phyloP scores from a whole-genome alignment of 2,888 invertebrate genomes.

The Eupithecia subfuscata region DNA sequence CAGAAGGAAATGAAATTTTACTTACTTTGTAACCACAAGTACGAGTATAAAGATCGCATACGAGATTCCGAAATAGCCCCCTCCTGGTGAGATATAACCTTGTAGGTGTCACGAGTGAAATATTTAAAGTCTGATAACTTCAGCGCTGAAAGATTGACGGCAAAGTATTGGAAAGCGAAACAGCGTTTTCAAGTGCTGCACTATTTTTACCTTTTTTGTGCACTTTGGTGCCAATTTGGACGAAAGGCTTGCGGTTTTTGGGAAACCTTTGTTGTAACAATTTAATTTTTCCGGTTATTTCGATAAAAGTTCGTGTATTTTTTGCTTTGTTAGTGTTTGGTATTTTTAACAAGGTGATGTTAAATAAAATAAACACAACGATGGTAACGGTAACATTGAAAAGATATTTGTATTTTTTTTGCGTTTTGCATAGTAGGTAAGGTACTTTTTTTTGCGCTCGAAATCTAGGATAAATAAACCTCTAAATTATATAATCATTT shows the following conservation, averaged over 20 bases:
- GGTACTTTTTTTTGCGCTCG: too few relatives aligned
- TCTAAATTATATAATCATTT: too few relatives aligned
- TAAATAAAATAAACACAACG: not conserved
- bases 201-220: not conserved
- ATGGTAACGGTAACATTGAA: too few relatives aligned
- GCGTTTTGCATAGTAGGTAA: too few relatives aligned
- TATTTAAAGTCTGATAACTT: slow-evolving; percentile 40
- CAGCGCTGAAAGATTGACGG: slow-evolving; percentile 33
- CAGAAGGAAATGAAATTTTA: not conserved
- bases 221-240: not conserved
- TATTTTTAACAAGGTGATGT: slow-evolving; percentile 1
- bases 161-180: slow-evolving; percentile 20
- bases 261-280: not conserved
- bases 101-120: slow-evolving; percentile 39
- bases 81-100: slow-evolving; percentile 1
- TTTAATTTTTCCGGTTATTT: not conserved
- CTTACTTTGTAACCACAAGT: not conserved
- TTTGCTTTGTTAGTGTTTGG: not conserved
- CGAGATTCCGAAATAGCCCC: slow-evolving; percentile 2
- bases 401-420: too few relatives aligned
- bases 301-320: not conserved
- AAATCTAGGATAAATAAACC: too few relatives aligned
- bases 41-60: not conserved
- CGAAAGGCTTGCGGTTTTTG: slow-evolving; percentile 4
- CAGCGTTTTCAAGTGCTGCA: slow-evolving; percentile 17